Evolutionary conservation across 1,140 invertebrate genomes (phyloP).

Genomic region (Drosophila watanabei): DNA sequence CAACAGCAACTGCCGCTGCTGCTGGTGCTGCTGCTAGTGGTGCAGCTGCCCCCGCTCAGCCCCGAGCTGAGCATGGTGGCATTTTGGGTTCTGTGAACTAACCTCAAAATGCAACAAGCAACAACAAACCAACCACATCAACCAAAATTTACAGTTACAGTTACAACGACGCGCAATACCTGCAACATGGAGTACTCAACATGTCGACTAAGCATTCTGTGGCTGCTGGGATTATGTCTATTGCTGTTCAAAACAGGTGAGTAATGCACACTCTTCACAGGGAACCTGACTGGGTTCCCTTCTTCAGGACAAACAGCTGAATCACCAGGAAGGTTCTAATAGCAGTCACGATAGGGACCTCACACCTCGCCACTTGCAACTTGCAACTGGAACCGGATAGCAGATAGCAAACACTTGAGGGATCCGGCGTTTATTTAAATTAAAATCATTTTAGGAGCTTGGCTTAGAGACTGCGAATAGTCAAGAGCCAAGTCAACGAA

Average conservation of each 20-base stretch:
- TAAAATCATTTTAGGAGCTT: not conserved
- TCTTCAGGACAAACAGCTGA: conserved; percentile 17
- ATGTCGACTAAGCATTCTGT: conserved; percentile 60
- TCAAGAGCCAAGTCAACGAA: conserved; percentile 22
- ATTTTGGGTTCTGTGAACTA: conserved; percentile 76
- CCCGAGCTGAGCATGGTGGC: conserved; percentile 37
- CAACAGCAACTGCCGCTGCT: conserved; percentile 28
- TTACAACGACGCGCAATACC: conserved; percentile 67
- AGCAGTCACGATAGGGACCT: not conserved
- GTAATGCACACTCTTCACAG: conserved; percentile 10
- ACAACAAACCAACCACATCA: conserved; percentile 54
- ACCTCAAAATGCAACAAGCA: conserved; percentile 62
- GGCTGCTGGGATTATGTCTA: conserved; percentile 70
- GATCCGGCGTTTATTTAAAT: conserved; percentile 4
- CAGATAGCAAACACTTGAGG: not conserved
- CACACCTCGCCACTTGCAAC: not conserved
- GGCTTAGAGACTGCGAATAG: not conserved
- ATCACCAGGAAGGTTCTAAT: conserved; percentile 38
- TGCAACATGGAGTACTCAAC: conserved; percentile 67
- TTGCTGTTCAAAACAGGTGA: conserved; percentile 69
- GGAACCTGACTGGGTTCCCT: no score
- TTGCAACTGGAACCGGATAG: not conserved
- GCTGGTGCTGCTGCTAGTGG: conserved; percentile 16
- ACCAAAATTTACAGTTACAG: conserved; percentile 76
- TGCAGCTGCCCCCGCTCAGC: conserved; percentile 21